These are phyloP conservation scores for Trichosurus vulpecula DNA, from an alignment of 2,797 vertebrate genomes.

Conservation along the genomic window DNA sequence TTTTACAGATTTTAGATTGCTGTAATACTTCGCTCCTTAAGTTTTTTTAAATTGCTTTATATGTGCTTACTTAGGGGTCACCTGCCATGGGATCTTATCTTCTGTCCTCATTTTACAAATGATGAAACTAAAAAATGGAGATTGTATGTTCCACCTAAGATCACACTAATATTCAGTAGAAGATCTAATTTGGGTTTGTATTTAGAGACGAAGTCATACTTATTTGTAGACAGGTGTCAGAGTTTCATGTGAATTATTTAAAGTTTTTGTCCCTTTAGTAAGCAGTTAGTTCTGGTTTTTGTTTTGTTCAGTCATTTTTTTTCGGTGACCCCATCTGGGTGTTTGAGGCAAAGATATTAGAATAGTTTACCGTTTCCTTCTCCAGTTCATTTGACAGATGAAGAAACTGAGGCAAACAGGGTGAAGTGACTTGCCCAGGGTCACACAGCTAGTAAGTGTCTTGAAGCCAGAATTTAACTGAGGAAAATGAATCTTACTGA, in stretches of 20 bases:
- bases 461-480: background rate
- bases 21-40: background rate
- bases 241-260: background rate
- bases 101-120: background rate
- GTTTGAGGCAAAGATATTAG: background rate
- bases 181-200: background rate
- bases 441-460: background rate
- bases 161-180: background rate
- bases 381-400: background rate
- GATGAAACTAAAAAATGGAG: background rate
- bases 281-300: background rate
- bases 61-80: background rate
- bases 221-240: background rate
- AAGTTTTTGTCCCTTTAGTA: background rate
- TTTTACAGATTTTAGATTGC: slow-evolving; percentile 5
- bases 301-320: background rate
- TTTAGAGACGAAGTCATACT: background rate
- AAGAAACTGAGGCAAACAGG: background rate
- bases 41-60: background rate
- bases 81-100: background rate
- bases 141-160: background rate
- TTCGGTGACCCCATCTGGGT: background rate
- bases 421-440: background rate
- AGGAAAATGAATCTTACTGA: background rate
- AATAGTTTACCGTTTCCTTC: background rate